Conservation (phyloP, 92 coral and sea anemone species). For the Phymanthus crucifer region DNA sequence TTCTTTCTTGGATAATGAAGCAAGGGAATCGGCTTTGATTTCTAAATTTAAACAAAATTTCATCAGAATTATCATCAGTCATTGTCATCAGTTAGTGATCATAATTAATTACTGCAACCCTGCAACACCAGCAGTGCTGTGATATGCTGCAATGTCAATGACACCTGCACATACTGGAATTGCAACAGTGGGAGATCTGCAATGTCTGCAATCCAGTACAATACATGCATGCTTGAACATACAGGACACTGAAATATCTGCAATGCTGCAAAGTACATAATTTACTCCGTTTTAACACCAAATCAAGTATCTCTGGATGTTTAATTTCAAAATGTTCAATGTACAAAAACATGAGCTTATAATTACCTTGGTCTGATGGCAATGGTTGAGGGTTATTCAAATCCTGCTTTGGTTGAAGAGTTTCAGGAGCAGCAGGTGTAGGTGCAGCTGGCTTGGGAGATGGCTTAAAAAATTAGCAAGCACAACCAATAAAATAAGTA, state of each 20-base stretch:
- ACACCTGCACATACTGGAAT: no score
- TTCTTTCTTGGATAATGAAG: slow-evolving; percentile 5
- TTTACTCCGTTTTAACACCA: no score
- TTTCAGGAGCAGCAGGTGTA: not conserved
- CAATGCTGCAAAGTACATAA: no score
- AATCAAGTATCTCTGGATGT: no score
- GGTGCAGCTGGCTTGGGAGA: not conserved
- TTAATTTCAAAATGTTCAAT: no score
- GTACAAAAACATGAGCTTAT: not conserved
- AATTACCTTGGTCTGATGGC: not conserved
- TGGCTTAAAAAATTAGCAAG: not conserved
- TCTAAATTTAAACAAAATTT: not conserved
- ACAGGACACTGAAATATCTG: no score
- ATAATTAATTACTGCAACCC: no score
- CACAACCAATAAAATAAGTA: not conserved
- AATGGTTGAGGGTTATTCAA: not conserved
- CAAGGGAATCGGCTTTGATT: not conserved
- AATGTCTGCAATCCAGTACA: no score
- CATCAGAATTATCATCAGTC: not conserved
- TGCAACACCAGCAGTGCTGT: no score
- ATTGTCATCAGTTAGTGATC: not conserved
- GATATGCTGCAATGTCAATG: no score
- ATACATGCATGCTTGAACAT: no score
- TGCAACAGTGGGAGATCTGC: no score
- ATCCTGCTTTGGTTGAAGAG: not conserved